Conservation (phyloP, 2,797 vertebrate genomes). For the Thaleichthys pacificus region DNA sequence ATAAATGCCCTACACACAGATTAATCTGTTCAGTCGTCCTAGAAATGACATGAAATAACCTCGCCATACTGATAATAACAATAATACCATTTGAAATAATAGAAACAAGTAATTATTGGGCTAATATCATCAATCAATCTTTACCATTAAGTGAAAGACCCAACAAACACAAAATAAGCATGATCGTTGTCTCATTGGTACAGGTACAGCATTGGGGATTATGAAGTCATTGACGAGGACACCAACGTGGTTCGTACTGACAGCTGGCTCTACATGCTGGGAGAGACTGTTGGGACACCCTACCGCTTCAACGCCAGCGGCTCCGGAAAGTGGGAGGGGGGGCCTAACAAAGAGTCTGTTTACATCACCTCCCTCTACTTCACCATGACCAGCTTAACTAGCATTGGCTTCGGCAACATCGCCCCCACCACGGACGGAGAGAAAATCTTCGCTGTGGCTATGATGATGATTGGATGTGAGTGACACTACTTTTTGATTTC, state of each 20-base stretch:
- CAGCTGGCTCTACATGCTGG: constrained; percentile 96
- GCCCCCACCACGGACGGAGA: constrained; percentile 96
- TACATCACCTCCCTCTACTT: constrained; percentile 98
- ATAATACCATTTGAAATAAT: too few species aligned
- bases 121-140: background rate
- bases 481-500: constrained; percentile 42
- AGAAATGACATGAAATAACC: too few species aligned
- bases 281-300: constrained; percentile 85
- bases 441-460: constrained; percentile 98
- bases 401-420: constrained; percentile 97
- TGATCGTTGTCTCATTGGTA: background rate
- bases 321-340: constrained; percentile 94
- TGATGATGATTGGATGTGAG: constrained; percentile 99
- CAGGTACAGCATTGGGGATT: constrained; percentile 97
- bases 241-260: constrained; percentile 87
- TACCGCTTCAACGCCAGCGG: constrained; percentile 91
- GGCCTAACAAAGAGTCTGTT: constrained; percentile 94
- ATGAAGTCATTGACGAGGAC: constrained; percentile 97
- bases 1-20: background rate
- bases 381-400: constrained; percentile 98
- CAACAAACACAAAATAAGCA: background rate
- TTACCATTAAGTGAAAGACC: background rate
- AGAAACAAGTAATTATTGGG: too few species aligned
- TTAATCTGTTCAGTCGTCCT: background rate
- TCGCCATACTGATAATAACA: too few species aligned